Conservation (phyloP, 2,113 vertebrate genomes). For the Plectropomus leopardus region DNA sequence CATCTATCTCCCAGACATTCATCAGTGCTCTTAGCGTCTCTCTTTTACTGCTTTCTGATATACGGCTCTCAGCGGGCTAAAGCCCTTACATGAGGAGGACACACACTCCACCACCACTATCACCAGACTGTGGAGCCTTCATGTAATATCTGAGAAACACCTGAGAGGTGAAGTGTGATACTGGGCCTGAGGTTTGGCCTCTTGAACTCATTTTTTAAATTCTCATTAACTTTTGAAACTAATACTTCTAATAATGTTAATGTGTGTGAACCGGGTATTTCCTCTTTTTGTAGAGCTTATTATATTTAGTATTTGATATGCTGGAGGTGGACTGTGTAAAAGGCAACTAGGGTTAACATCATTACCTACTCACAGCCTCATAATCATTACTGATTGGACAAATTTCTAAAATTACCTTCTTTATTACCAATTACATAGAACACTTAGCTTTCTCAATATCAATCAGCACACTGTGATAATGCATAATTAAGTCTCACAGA, state of each 20-base stretch:
- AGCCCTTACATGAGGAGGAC: slow-evolving; percentile 60
- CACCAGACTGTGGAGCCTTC: slow-evolving; percentile 47
- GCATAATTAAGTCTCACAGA: slow-evolving; percentile 82
- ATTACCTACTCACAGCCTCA: slow-evolving; percentile 81
- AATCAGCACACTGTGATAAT: slow-evolving; percentile 94
- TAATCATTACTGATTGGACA: slow-evolving; percentile 85
- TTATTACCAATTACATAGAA: slow-evolving; percentile 87
- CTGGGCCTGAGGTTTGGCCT: background rate
- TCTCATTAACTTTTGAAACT: slow-evolving; percentile 3
- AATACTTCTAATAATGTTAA: slow-evolving; percentile 29
- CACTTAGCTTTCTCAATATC: slow-evolving; percentile 95
- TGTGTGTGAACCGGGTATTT: slow-evolving; percentile 49
- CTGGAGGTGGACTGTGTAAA: slow-evolving; percentile 71
- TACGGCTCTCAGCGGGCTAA: slow-evolving; percentile 71
- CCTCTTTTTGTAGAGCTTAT: slow-evolving; percentile 63
- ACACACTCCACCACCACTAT: slow-evolving; percentile 53
- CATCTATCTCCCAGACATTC: slow-evolving; percentile 79
- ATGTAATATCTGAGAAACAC: slow-evolving; percentile 12
- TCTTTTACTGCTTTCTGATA: slow-evolving; percentile 79
- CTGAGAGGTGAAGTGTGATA: slow-evolving; percentile 26
- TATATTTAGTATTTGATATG: slow-evolving; percentile 72
- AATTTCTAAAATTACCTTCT: slow-evolving; percentile 84
- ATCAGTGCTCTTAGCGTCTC: slow-evolving; percentile 74
- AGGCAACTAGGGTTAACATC: slow-evolving; percentile 80
- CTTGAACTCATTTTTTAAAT: slow-evolving; percentile 25